These are phyloP conservation scores for Hirundo rustica DNA, from an alignment of 2,797 vertebrate genomes.

Conservation along the genomic window DNA sequence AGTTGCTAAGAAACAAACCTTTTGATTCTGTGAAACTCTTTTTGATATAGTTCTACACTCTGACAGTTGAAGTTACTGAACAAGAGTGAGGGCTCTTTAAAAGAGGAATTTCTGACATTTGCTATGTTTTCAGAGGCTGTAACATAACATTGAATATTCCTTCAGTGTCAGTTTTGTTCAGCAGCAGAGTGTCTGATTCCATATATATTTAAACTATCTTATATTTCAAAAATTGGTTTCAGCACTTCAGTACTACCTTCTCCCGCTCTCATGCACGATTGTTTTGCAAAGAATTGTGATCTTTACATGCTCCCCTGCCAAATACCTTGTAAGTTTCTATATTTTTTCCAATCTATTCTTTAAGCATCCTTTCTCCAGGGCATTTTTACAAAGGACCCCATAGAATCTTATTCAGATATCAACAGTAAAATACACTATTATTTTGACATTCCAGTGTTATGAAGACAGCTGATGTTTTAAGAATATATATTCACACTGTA, in stretches of 20 bases:
- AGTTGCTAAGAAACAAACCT: slow-evolving; percentile 73
- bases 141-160: slow-evolving; percentile 67
- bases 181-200: slow-evolving; percentile 5
- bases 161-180: slow-evolving; percentile 66
- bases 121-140: slow-evolving; percentile 69
- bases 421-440: slow-evolving; percentile 42
- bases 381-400: slow-evolving; percentile 58
- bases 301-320: slow-evolving; percentile 62
- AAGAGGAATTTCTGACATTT: slow-evolving; percentile 70
- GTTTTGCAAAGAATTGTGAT: slow-evolving; percentile 65
- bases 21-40: slow-evolving; percentile 69
- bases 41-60: slow-evolving; percentile 60
- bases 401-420: slow-evolving; percentile 26
- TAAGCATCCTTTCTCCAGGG: slow-evolving; percentile 68
- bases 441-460: slow-evolving; percentile 47
- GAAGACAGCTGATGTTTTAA: slow-evolving; percentile 31
- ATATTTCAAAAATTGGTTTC: slow-evolving; percentile 55
- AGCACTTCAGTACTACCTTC: slow-evolving; percentile 26
- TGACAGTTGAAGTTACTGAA: slow-evolving; percentile 74
- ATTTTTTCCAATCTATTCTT: slow-evolving; percentile 66
- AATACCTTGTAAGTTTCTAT: slow-evolving; percentile 47
- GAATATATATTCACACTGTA: neutral
- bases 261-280: slow-evolving; percentile 16
- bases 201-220: slow-evolving; percentile 51
- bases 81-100: slow-evolving; percentile 73